Conservation (phyloP, 1,140 invertebrate species). For the Lepidurus couesii region DNA sequence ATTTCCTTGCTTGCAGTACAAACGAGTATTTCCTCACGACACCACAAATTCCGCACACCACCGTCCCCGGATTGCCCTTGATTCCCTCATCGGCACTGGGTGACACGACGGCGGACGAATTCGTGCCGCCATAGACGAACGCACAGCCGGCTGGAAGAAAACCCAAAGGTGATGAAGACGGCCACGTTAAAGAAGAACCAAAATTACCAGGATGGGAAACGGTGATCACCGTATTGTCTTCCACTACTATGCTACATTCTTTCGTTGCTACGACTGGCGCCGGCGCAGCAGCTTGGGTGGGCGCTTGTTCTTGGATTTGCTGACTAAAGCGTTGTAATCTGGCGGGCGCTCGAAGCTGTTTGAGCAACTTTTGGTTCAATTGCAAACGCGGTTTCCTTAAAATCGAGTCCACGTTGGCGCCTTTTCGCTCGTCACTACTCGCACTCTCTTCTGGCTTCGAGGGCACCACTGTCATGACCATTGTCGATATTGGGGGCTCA, state of each 20-base stretch:
- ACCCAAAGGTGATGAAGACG: slow-evolving; percentile 27
- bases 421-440: slow-evolving; percentile 34
- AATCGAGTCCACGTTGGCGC: slow-evolving; percentile 37
- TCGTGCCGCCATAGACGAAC: slow-evolving; percentile 41
- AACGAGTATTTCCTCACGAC: slow-evolving; percentile 67
- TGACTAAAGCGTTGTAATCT: slow-evolving; percentile 34
- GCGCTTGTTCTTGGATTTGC: slow-evolving; percentile 31
- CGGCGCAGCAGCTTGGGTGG: slow-evolving; percentile 12
- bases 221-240: slow-evolving; percentile 17
- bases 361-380: slow-evolving; percentile 38
- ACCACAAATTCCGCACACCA: slow-evolving; percentile 72
- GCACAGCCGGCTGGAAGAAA: slow-evolving; percentile 38
- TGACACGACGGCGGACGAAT: slow-evolving; percentile 42
- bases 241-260: slow-evolving; percentile 21
- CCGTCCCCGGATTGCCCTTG: slow-evolving; percentile 50
- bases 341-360: slow-evolving; percentile 36
- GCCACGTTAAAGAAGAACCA: slow-evolving; percentile 27
- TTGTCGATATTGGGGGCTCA: slow-evolving; percentile 16
- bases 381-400: slow-evolving; percentile 40
- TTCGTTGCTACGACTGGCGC: neutral
- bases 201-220: slow-evolving; percentile 24
- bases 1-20: slow-evolving; percentile 69
- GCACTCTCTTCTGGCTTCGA: slow-evolving; percentile 30
- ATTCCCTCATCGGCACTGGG: slow-evolving; percentile 1
- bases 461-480: slow-evolving; percentile 19